phyloP scores from a whole-genome alignment of 2,888 invertebrate genomes.

The Cheilosia vernalis region DNA sequence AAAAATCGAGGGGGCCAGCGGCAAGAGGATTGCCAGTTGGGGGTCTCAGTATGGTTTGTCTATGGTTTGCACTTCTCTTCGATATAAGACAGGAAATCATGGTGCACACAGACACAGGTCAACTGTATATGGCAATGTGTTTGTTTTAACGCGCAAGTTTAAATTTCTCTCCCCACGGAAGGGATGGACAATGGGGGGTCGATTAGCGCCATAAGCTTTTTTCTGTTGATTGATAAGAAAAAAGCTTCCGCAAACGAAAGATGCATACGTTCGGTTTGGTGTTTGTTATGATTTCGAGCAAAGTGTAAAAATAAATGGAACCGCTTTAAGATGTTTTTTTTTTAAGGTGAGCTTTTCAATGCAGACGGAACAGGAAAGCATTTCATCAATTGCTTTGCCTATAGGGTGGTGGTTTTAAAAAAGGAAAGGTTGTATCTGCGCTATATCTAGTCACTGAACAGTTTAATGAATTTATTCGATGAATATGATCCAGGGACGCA shows the following conservation, averaged over 20 bases:
- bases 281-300: not conserved
- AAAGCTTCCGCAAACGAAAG: not conserved
- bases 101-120: too few species aligned
- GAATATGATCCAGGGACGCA: too few species aligned
- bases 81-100: too few species aligned
- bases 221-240: constrained; percentile 4
- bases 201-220: constrained; percentile 6
- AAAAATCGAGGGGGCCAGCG: too few species aligned
- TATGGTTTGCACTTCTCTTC: constrained; percentile 48
- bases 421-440: too few species aligned
- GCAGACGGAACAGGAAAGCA: not conserved
- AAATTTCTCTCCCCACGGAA: not conserved
- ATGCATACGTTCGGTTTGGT: not conserved
- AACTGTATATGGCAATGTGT: not conserved
- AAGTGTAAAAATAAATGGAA: not conserved
- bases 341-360: not conserved
- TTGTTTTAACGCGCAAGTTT: constrained; percentile 8
- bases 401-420: not conserved
- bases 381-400: not conserved
- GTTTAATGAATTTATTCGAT: too few species aligned
- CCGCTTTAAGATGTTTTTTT: not conserved
- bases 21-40: too few species aligned
- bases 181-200: constrained; percentile 14
- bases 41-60: too few species aligned
- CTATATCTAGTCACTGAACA: too few species aligned